Evolutionary conservation across 1,140 invertebrate species (phyloP).

Genomic region (Dufourea novaeangliae): DNA sequence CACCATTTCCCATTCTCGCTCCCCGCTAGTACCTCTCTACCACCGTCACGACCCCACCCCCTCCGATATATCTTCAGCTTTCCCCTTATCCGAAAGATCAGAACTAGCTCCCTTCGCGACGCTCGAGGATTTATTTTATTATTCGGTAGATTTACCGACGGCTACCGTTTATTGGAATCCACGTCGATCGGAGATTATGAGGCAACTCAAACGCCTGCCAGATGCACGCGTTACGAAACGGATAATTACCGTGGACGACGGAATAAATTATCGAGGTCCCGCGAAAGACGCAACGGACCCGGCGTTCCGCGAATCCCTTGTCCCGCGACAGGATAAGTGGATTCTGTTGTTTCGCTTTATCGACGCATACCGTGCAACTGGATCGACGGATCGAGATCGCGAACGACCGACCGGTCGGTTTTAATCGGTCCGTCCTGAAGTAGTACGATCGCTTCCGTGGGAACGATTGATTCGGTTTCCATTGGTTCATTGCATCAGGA

Average conservation of each 20-base stretch:
- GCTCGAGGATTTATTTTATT: constrained; percentile 68
- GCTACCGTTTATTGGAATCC: constrained; percentile 68
- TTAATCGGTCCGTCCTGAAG: background rate
- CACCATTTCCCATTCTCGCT: constrained; percentile 51
- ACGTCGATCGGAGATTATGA: constrained; percentile 61
- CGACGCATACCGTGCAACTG: constrained; percentile 18
- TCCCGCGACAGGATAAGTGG: constrained; percentile 37
- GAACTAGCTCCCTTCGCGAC: constrained; percentile 42
- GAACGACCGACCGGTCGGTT: background rate
- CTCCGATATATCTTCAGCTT: constrained; percentile 43
- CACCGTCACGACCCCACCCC: constrained; percentile 6
- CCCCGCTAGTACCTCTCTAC: background rate
- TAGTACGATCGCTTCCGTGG: background rate
- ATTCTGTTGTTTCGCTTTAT: constrained; percentile 45
- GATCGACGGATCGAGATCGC: constrained; percentile 27
- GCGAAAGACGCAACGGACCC: background rate
- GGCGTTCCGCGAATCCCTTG: background rate
- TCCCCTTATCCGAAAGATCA: constrained; percentile 58
- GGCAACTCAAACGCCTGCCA: constrained; percentile 50
- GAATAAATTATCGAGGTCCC: constrained; percentile 9
- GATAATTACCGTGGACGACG: constrained; percentile 30
- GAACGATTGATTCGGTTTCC: background rate
- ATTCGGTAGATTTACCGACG: constrained; percentile 69
- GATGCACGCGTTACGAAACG: constrained; percentile 44
- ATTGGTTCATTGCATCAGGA: background rate